These are phyloP conservation scores for Poecilia gillii DNA, from an alignment of 2,797 vertebrate genomes.

Conservation along the genomic window DNA sequence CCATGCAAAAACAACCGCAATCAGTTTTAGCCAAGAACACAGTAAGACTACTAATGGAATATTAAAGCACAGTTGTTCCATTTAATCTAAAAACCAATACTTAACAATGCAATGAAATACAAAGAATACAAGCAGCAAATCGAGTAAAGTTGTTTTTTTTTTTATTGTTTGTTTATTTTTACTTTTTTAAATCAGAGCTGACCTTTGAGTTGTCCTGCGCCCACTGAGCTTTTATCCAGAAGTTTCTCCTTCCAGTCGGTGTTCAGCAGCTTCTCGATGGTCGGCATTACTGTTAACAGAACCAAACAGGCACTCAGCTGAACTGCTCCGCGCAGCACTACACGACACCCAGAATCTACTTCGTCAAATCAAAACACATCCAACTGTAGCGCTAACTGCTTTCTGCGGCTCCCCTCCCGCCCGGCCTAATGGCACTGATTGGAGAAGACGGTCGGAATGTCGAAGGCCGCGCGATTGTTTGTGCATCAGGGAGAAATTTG, in stretches of 20 bases:
- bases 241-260: constrained; percentile 93
- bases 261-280: constrained; percentile 94
- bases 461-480: constrained; percentile 64
- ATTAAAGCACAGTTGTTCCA: background rate
- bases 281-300: constrained; percentile 88
- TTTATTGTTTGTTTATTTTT: constrained; percentile 3
- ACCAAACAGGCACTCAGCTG: constrained; percentile 62
- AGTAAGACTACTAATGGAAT: background rate
- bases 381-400: constrained; percentile 42
- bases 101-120: background rate
- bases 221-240: constrained; percentile 82
- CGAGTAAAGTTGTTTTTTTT: constrained; percentile 12
- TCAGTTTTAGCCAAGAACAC: background rate
- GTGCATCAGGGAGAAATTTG: constrained; percentile 62
- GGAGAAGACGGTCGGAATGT: constrained; percentile 54
- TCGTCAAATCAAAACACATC: constrained; percentile 52
- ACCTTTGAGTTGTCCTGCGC: constrained; percentile 91
- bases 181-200: constrained; percentile 37
- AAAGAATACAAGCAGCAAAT: background rate
- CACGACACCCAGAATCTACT: constrained; percentile 42
- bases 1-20: background rate
- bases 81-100: background rate
- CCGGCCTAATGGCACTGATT: constrained; percentile 62
- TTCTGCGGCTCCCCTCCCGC: constrained; percentile 48
- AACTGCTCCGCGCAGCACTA: constrained; percentile 23